phyloP scores from a whole-genome alignment of 2,113 vertebrate genomes.

The Corydoras maculifer region DNA sequence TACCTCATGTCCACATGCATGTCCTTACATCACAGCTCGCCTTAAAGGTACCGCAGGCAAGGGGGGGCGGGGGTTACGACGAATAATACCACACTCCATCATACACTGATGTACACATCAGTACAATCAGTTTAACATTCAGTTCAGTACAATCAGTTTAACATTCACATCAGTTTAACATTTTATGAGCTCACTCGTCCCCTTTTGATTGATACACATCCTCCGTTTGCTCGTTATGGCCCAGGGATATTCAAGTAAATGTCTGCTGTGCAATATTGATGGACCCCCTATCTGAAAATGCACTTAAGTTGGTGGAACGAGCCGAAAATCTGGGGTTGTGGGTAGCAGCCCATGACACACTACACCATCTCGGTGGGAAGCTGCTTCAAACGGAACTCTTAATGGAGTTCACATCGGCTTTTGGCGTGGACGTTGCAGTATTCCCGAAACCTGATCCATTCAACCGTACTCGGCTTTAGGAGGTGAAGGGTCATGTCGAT shows the following conservation, averaged over 20 bases:
- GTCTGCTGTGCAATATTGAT: conserved; percentile 27
- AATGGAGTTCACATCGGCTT: conserved; percentile 22
- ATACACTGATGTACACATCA: background rate
- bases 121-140: too few relatives aligned
- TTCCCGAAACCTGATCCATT: background rate
- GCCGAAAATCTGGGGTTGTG: conserved; percentile 16
- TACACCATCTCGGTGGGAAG: conserved; percentile 16
- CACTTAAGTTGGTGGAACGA: conserved; percentile 26
- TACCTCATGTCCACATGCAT: too few relatives aligned
- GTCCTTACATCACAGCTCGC: too few relatives aligned
- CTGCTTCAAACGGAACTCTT: conserved; percentile 18
- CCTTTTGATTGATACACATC: background rate
- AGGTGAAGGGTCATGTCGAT: too few relatives aligned
- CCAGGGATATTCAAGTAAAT: conserved; percentile 4
- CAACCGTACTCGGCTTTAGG: too few relatives aligned
- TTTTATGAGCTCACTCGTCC: background rate
- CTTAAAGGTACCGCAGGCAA: too few relatives aligned
- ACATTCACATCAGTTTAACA: too few relatives aligned
- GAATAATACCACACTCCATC: background rate
- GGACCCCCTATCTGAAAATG: conserved; percentile 13
- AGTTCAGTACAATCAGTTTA: too few relatives aligned
- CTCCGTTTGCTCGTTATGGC: background rate
- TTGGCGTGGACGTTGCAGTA: background rate
- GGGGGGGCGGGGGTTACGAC: too few relatives aligned
- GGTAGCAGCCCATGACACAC: conserved; percentile 12